phyloP scores from a whole-genome alignment of 2,888 invertebrate genomes.

The Lobophora halterata region DNA sequence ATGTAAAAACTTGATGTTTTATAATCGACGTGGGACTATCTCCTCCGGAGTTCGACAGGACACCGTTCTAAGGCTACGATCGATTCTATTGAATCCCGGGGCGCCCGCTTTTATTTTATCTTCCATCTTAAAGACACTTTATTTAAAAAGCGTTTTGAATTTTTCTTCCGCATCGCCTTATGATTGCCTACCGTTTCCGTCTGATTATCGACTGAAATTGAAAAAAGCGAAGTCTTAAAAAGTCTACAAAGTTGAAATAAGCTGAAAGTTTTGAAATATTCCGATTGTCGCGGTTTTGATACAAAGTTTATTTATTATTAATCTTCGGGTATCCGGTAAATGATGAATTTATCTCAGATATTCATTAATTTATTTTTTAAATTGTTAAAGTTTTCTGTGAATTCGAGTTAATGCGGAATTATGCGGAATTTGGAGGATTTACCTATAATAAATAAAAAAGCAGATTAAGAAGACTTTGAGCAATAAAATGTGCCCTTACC shows the following conservation, averaged over 20 bases:
- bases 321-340: conserved; percentile 43
- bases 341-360: conserved; percentile 26
- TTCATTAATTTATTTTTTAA: conserved; percentile 14
- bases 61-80: conserved; percentile 17
- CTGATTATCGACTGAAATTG: conserved; percentile 29
- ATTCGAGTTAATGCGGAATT: too few species aligned
- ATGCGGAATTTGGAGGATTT: too few species aligned
- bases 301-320: conserved; percentile 53
- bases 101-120: conserved; percentile 20
- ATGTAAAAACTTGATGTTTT: conserved; percentile 1
- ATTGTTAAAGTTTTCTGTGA: too few species aligned
- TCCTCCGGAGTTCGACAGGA: conserved; percentile 8
- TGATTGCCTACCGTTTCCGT: conserved; percentile 31
- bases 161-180: conserved; percentile 21
- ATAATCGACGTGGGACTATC: conserved; percentile 9
- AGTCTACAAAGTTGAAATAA: conserved; percentile 39
- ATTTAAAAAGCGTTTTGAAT: conserved; percentile 25
- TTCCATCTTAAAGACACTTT: conserved; percentile 25
- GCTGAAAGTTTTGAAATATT: conserved; percentile 41
- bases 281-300: conserved; percentile 46
- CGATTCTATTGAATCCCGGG: conserved; percentile 18
- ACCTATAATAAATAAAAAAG: too few species aligned
- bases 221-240: conserved; percentile 29
- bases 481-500: too few species aligned
- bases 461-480: too few species aligned